Base-by-base conservation (phyloP, 2,888 invertebrate genomes). In the Drosophila stalkeri region DNA sequence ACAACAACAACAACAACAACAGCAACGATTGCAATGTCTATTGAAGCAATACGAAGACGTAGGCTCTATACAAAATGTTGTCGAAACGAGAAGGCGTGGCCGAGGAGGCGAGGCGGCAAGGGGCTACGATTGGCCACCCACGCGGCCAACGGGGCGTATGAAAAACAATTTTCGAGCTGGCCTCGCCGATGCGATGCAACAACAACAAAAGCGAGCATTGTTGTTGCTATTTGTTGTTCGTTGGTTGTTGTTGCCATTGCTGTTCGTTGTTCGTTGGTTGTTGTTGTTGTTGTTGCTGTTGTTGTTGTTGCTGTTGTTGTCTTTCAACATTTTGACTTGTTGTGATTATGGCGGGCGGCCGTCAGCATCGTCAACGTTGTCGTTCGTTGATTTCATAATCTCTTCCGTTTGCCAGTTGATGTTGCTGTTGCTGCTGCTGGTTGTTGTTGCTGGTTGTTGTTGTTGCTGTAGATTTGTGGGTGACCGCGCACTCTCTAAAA, bases 401-500 rank as follows among this genome's bases (percentile, higher is more conserved):
- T 85, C 77, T 80, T 78, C 85, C 72, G 87, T 70, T 84, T 54
- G 84, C 62, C 64, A 62, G 72, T 77, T 77, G 76, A 47, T 37
- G 37, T 11, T 35, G 35, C 12, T 31, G 49, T 6, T 49, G 59
- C 43, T n/a, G 41, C 46, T 63, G 33, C n/a, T 49, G 6, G 20
- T 37, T 18, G 52, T 37, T 52, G 44, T 52, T 55, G 47, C 31
- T 57, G 70, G 14, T 64, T 75, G 67, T 66, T 77, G 87, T 39
- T 71, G 66, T 64, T 78, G 67, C 66, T 79, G 87, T 85, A 80
- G 81, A 85, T 85, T 85, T 85, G 89, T 85, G 85, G 85, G 85
- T 85, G 85, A 86, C 89, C 84, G 88, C 89, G 86, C 86, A 88
- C 89, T 88, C 88, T 89, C 88, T 88, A 91, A 91, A 91, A 91